Evolutionary conservation across 2,888 invertebrate genomes (phyloP), one percentile per base, ranked within the genome.

Genomic region (Drosophila subquinaria): DNA sequence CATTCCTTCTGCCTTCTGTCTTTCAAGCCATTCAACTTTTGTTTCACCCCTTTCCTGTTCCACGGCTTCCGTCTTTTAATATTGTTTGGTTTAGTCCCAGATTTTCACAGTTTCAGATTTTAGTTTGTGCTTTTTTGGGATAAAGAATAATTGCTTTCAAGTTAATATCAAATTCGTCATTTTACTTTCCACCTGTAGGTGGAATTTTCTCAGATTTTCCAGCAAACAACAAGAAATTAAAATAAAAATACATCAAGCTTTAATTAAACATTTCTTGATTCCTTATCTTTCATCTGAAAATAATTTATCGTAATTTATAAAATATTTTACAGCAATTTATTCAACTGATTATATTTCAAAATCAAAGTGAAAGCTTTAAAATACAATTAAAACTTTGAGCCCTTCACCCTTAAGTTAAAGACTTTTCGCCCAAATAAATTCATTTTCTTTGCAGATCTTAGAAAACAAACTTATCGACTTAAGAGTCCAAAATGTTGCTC

Each of bases 101-200:
- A 74, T 76, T 73, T 73, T 72, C 72, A 64, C 60, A 61, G 57
- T 65, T 76, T 55, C 45, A 11, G 4, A 40, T 64, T 73, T 73
- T 33, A 33, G 35, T 52, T 53, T 47, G 38, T 52, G 42, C n/a
- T 23, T 36, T 56, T 52, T 48, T 38, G 43, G 1, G 17, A 20
- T 23, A 3, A 43, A 33, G 33, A 10, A 45, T 4, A 51, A 51
- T 35, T 35, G 20, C 17, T 51, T 35, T 51, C n/a, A 23, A 52
- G 36, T 52, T 52, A 38, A 52, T 8, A 51, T 17, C 5, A 35
- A 35, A 17, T 17, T 11, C 50, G 5, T 17, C 20, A 36, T 33
- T 51, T 13, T 8, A 36, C 13, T 20, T 36, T 20, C 13, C 50
- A 20, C 35, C 45, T 13, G 13, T 23, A 23, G 23, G 3, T 45